Evolutionary conservation across 2,113 vertebrate genomes (phyloP).

Genomic region (Todiramphus chloris): DNA sequence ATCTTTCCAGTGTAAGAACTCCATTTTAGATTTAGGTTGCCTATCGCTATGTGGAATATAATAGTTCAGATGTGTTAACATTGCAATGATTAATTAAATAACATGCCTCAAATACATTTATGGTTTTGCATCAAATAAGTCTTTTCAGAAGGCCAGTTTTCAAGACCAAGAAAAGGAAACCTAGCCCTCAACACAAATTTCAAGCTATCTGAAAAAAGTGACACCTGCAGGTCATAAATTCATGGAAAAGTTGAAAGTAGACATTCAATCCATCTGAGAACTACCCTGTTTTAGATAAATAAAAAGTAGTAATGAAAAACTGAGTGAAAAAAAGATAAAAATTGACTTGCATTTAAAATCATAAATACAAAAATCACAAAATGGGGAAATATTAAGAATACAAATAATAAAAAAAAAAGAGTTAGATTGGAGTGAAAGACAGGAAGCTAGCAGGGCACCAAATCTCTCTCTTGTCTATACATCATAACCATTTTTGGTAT

Average conservation of each 20-base stretch:
- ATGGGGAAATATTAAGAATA: not conserved
- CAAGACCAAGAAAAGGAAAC: not conserved
- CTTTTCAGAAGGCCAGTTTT: not conserved
- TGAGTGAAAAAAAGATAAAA: not conserved
- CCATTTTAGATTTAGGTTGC: not conserved
- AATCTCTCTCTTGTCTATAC: not conserved
- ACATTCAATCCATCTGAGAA: not conserved
- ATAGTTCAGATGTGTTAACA: not conserved
- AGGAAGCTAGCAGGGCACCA: not conserved
- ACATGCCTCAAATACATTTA: not conserved
- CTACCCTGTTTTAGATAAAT: not conserved
- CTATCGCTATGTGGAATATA: not conserved
- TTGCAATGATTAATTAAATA: not conserved
- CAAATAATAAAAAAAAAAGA: not conserved
- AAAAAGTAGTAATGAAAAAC: not conserved
- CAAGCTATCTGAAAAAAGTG: not conserved
- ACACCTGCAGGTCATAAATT: not conserved
- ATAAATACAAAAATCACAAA: not conserved
- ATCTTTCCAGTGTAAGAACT: not conserved
- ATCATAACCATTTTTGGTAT: not conserved
- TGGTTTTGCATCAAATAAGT: not conserved
- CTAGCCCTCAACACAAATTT: not conserved
- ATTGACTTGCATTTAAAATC: not conserved
- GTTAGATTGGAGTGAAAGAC: not conserved
- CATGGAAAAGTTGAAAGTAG: not conserved